Evolutionary conservation across 2,113 vertebrate species (phyloP).

Genomic region (Nannobrachium achirus): DNA sequence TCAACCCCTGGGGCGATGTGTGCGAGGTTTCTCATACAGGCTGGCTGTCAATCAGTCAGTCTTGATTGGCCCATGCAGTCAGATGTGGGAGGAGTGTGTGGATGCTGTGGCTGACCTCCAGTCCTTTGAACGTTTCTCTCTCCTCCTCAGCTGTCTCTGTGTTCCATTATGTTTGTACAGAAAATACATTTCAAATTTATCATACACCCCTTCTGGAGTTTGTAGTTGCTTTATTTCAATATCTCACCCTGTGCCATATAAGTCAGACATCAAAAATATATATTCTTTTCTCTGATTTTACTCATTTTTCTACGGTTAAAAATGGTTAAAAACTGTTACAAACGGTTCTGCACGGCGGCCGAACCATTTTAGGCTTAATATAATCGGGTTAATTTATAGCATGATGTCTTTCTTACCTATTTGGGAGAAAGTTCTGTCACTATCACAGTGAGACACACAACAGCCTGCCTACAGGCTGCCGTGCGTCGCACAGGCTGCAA

Average conservation of each 20-base stretch:
- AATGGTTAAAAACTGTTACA: too few species aligned
- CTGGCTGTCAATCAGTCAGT: constrained; percentile 23
- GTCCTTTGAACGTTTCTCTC: constrained; percentile 41
- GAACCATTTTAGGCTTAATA: too few species aligned
- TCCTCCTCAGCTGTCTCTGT: constrained; percentile 5
- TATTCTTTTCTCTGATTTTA: too few species aligned
- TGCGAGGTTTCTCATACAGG: not conserved
- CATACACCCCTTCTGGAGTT: not conserved
- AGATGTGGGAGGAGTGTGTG: constrained; percentile 13
- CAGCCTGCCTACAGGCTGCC: too few species aligned
- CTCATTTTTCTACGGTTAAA: too few species aligned
- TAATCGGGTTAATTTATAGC: too few species aligned
- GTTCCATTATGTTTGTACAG: constrained; percentile 38
- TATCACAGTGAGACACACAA: too few species aligned
- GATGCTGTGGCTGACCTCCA: constrained; percentile 48
- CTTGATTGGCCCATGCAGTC: constrained; percentile 32
- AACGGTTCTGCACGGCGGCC: too few species aligned
- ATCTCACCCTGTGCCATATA: not conserved
- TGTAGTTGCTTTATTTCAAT: constrained; percentile 33
- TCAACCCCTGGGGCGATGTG: constrained; percentile 1
- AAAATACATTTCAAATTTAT: constrained; percentile 44
- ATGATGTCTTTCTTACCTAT: too few species aligned
- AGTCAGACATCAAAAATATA: not conserved
- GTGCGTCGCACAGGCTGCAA: too few species aligned
- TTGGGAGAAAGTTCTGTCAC: too few species aligned